Base-by-base conservation (phyloP, 2,888 invertebrate species). In the Synergus japonicus region DNA sequence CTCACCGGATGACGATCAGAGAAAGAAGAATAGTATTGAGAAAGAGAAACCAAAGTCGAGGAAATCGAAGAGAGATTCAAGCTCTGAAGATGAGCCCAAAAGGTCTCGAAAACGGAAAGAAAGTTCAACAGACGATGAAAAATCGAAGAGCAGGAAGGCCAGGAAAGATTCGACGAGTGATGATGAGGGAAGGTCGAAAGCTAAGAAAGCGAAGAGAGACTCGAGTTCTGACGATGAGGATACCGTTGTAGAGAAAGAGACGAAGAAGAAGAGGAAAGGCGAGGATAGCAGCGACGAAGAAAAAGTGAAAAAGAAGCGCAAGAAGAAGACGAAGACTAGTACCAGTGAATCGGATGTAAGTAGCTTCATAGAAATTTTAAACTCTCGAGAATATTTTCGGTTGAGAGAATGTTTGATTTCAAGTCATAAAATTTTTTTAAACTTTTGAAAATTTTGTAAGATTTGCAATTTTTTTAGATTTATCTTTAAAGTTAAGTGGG, bases 181-280 rank as follows among this genome's bases (percentile, higher is more conserved):
- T 15, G 92, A 92, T 18, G 92, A 92, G 54, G 83, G 83, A 12
- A 89, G 90, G 69, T 77, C 89, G 3, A 89, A 90, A 49, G 41
- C 85, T 1, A 92, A 91, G 76, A 90, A 89, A 77, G 85, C 87
- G 2, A 90, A 89, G 77, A 87, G 90, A 2, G 90, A 90, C 49
- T 89, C 90, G 0, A 90, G 91, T 60, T 94, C 95, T 0, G 95
- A 95, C 15, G 95, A 94, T 0, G 95, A 95, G 43, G 95, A 95
- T 0, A 94, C 94, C 65, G 94, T 94, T 0, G 84, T 81, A 76
- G 95, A 95, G 60, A 95, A 94, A 83, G 95, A 95, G 83, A 93
- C 93, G 82, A 94, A 94, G 79, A 94, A 94, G 82, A 95, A 95
- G 85, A 94, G 94, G 29, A 96, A 94, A 88, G 92, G 93, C 58